Evolutionary conservation across 2,888 invertebrate species (phyloP).

Genomic region (Rhodophaea formosa): DNA sequence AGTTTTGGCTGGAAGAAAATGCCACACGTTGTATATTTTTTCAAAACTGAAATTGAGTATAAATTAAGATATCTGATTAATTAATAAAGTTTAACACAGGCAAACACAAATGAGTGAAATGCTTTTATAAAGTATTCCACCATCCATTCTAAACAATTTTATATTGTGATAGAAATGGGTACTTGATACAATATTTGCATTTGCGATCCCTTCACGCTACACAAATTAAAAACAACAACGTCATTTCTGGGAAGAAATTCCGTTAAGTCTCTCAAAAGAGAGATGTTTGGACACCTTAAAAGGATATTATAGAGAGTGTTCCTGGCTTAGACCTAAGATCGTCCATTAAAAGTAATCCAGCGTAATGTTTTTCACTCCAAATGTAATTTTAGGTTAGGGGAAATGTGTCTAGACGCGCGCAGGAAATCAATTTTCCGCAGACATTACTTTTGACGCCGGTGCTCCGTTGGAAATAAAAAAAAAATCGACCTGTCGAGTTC

Average conservation of each 20-base stretch:
- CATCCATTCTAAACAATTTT: not conserved
- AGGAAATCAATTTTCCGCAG: slow-evolving; percentile 66
- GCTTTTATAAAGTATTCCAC: too few relatives aligned
- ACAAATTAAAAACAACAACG: slow-evolving; percentile 6
- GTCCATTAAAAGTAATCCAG: slow-evolving; percentile 18
- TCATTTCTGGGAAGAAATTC: not conserved
- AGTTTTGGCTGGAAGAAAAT: too few relatives aligned
- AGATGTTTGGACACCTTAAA: slow-evolving; percentile 22
- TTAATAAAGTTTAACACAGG: too few relatives aligned
- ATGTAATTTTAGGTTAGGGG: slow-evolving; percentile 48
- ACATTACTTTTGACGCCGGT: slow-evolving; percentile 41
- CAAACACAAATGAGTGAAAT: too few relatives aligned
- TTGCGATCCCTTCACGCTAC: not conserved
- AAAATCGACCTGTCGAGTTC: not conserved
- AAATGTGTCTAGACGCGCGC: slow-evolving; percentile 67
- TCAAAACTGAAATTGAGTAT: too few relatives aligned
- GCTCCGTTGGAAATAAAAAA: slow-evolving; percentile 3
- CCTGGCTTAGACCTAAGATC: slow-evolving; percentile 3
- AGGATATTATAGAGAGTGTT: slow-evolving; percentile 14
- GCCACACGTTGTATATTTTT: too few relatives aligned
- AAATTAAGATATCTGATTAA: too few relatives aligned
- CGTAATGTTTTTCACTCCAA: slow-evolving; percentile 29
- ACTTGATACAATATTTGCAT: not conserved
- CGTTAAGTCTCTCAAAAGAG: slow-evolving; percentile 19
- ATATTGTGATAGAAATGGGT: not conserved